phyloP scores from a whole-genome alignment of 2,113 vertebrate species.

The Marcusenius ussheri region DNA sequence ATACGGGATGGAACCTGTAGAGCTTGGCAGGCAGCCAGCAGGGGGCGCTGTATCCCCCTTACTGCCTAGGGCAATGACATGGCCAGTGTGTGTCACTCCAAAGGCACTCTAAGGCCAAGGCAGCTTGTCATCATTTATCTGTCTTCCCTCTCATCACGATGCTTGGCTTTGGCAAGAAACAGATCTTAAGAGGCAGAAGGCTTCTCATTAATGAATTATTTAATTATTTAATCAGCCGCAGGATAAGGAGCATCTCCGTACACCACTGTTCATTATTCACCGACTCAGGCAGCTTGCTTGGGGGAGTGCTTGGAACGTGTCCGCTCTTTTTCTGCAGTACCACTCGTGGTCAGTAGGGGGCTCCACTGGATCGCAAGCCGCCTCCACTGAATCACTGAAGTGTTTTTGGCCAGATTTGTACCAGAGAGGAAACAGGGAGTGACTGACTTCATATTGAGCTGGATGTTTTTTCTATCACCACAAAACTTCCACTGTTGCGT shows the following conservation, averaged over 20 bases:
- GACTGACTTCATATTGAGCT: not conserved
- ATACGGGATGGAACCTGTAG: not conserved
- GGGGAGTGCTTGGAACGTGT: slow-evolving; percentile 32
- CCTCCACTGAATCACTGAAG: not conserved
- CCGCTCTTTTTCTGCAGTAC: slow-evolving; percentile 30
- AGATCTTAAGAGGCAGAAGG: slow-evolving; percentile 60
- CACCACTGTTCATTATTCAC: slow-evolving; percentile 67
- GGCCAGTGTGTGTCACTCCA: not conserved
- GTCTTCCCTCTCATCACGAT: slow-evolving; percentile 16
- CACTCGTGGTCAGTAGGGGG: slow-evolving; percentile 46
- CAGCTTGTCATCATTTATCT: slow-evolving; percentile 11
- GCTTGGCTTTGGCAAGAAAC: slow-evolving; percentile 48
- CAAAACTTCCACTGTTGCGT: not conserved
- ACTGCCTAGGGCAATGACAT: not conserved
- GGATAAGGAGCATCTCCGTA: slow-evolving; percentile 65
- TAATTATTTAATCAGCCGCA: slow-evolving; percentile 60
- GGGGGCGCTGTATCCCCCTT: not conserved
- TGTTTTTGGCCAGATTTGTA: not conserved
- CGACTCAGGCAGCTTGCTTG: slow-evolving; percentile 58
- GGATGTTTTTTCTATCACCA: not conserved
- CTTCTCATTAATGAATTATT: slow-evolving; percentile 68
- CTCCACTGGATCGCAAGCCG: slow-evolving; percentile 31
- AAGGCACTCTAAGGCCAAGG: not conserved
- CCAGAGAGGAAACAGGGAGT: not conserved
- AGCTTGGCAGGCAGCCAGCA: not conserved